These are phyloP conservation scores for Colostygia pectinataria DNA, from an alignment of 2,888 invertebrate species.

Conservation along the genomic window DNA sequence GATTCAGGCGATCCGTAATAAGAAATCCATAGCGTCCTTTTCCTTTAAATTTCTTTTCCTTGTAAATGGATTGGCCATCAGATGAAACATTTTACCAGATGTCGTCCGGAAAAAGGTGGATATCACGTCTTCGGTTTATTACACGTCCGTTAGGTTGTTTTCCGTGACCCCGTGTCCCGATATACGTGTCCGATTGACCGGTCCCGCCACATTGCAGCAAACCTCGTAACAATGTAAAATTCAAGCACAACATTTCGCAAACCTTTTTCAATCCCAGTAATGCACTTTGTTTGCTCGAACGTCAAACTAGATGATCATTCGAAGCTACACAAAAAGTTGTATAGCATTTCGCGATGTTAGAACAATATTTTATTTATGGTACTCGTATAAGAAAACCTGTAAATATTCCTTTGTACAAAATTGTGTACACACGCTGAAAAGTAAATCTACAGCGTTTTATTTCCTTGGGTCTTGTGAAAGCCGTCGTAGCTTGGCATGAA, in stretches of 20 bases:
- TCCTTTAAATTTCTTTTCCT: constrained; percentile 41
- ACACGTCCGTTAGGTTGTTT: constrained; percentile 65
- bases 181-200: constrained; percentile 67
- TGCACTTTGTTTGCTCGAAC: constrained; percentile 18
- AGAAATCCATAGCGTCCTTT: constrained; percentile 26
- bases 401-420: constrained; percentile 46
- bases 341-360: constrained; percentile 8
- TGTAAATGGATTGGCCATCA: constrained; percentile 42
- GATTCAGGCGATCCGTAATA: constrained; percentile 11
- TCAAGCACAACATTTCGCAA: constrained; percentile 19
- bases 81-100: constrained; percentile 50
- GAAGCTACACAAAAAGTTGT: constrained; percentile 15
- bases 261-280: constrained; percentile 24
- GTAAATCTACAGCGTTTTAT: constrained; percentile 65
- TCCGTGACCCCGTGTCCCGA: constrained; percentile 60
- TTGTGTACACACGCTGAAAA: constrained; percentile 54
- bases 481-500: constrained; percentile 64
- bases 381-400: constrained; percentile 39
- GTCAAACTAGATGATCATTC: constrained; percentile 19
- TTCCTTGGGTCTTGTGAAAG: constrained; percentile 62
- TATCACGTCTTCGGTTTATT: constrained; percentile 78
- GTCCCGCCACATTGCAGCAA: constrained; percentile 21
- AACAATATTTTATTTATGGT: constrained; percentile 19
- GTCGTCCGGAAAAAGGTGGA: constrained; percentile 53
- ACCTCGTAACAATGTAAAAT: constrained; percentile 28